Evolutionary conservation across 2,113 vertebrate species (phyloP), one percentile per base, ranked within the genome.

Genomic region (Amphilophus citrinellus): DNA sequence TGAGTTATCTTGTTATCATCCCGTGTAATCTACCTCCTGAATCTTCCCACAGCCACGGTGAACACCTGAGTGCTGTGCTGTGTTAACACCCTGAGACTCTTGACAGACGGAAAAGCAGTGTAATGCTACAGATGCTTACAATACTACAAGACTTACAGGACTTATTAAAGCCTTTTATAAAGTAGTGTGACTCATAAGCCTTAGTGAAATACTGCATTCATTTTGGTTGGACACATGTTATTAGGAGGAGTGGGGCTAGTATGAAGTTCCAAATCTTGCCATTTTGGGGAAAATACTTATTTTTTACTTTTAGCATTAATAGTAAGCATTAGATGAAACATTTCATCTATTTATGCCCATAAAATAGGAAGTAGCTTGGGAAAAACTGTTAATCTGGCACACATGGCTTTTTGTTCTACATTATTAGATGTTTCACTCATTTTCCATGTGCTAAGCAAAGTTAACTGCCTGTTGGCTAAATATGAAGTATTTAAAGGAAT

Each of bases 21-120:
- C 27, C 42, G 10, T 76, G n/a, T 63, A 2, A 59, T 82, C 65
- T 22, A 7, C n/a, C 53, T 53, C 59, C 10, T 27, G 2, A 42
- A 44, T 1, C 3, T 18, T 53, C 63, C 61, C 56, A 80, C 77
- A 57, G 71, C 37, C 35, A 39, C 37, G 37, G 37, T 82, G 24
- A 53, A 82, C 90, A 88, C 80, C 85, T 68, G 87, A 2, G 47
- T 85, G 85, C 13, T 24, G 76, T 76, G 39, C 22, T 79, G 61
- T 57, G 44, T 10, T 79, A 71, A 59, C 76, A 20, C 15, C 9
- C 11, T 53, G 22, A 82, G 22, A 11, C 17, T 61, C 17, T 61
- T 83, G 68, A 35, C 80, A 47, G 32, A 47, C n/a, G 57, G 32
- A 58, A 60, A 65, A 11, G 37, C 39, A 30, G 30, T 3, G 42